Conservation (phyloP, 2,113 vertebrate species). For the Neomonachus schauinslandi region DNA sequence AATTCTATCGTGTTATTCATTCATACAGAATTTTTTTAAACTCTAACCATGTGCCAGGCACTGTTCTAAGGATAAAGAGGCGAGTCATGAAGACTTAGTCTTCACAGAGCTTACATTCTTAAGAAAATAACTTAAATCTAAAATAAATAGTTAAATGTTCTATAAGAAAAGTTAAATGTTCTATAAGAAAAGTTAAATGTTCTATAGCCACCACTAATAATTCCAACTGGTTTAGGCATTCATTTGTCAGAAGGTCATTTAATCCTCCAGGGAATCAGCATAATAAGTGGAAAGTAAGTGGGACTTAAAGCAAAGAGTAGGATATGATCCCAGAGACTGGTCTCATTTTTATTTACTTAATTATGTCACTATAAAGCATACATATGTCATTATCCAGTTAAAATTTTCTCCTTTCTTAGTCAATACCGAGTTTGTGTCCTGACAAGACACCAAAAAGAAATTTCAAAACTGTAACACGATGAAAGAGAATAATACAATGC, state of each 20-base stretch:
- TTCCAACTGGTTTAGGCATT: not conserved
- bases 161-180: not conserved
- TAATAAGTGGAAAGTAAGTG: not conserved
- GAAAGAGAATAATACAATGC: not conserved
- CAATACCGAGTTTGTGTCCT: not conserved
- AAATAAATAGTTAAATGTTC: not conserved
- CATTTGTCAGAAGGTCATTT: not conserved
- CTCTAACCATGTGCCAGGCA: not conserved
- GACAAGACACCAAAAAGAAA: not conserved
- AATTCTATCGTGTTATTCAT: not conserved
- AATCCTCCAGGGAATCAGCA: not conserved
- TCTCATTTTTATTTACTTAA: conserved; percentile 10
- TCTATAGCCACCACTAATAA: not conserved
- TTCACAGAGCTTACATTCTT: not conserved
- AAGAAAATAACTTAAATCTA: not conserved
- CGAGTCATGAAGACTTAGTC: not conserved
- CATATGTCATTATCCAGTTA: not conserved
- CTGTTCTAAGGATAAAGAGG: not conserved
- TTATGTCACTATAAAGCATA: not conserved
- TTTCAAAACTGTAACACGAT: not conserved
- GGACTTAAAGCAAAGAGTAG: not conserved
- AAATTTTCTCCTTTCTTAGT: not conserved
- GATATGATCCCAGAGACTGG: not conserved
- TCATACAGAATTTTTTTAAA: not conserved
- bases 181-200: not conserved